Conservation (phyloP, 2,113 vertebrate genomes). For the Phalacrocorax brasilianus region DNA sequence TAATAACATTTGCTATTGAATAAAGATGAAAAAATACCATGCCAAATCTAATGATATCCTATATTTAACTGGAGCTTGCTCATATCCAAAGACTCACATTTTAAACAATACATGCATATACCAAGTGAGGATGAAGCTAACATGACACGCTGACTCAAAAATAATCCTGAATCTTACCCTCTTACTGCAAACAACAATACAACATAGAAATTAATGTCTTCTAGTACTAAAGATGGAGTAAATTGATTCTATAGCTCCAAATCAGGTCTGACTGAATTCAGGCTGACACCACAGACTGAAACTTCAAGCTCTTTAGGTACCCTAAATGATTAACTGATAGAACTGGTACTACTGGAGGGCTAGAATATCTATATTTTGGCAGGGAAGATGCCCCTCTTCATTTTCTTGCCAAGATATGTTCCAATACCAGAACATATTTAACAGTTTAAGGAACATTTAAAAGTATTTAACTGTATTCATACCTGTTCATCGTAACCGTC, state of each 20-base stretch:
- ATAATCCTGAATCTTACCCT: background rate
- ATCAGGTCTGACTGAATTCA: background rate
- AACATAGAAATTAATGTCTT: background rate
- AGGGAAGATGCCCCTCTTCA: background rate
- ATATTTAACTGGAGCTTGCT: no score
- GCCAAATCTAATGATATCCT: no score
- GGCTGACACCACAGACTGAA: background rate
- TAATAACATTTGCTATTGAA: no score
- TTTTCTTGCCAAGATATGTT: background rate
- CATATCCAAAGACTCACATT: no score
- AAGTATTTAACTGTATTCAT: constrained; percentile 28
- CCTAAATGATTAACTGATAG: background rate
- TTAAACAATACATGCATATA: background rate
- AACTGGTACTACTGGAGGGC: background rate
- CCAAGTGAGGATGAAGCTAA: background rate
- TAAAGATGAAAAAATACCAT: no score
- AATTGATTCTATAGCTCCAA: background rate
- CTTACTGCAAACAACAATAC: background rate
- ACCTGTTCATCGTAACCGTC: constrained; percentile 96
- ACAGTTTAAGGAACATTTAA: background rate
- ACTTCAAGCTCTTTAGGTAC: background rate
- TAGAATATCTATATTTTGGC: background rate
- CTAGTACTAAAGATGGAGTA: background rate
- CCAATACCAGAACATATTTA: background rate
- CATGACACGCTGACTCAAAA: background rate